Conservation (phyloP, 2,797 vertebrate species). For the Clarias fuscus region DNA sequence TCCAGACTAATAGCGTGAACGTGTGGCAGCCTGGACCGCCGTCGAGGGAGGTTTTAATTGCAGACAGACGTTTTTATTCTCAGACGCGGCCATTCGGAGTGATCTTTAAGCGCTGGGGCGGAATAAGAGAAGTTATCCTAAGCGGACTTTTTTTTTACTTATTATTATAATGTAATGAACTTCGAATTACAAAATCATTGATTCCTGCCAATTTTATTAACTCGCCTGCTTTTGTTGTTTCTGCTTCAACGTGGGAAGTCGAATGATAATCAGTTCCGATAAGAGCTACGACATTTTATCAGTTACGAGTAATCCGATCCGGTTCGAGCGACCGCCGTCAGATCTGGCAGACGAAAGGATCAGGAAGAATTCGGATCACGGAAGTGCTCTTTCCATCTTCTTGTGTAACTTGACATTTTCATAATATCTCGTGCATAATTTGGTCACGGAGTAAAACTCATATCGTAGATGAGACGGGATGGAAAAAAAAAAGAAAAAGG, state of each 20-base stretch:
- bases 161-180: not conserved
- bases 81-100: not conserved
- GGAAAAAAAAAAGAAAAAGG: not conserved
- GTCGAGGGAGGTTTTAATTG: not conserved
- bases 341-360: not conserved
- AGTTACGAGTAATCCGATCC: not conserved
- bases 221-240: not conserved
- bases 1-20: not conserved
- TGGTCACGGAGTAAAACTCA: constrained; percentile 21
- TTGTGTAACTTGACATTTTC: constrained; percentile 41
- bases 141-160: not conserved
- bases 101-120: not conserved
- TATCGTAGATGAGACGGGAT: not conserved
- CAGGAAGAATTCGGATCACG: constrained; percentile 26
- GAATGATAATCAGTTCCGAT: not conserved
- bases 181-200: not conserved
- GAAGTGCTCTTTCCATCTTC: constrained; percentile 16
- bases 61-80: not conserved
- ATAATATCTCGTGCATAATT: constrained; percentile 31
- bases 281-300: not conserved
- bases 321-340: not conserved
- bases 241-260: not conserved
- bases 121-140: not conserved
- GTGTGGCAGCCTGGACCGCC: too few relatives aligned
- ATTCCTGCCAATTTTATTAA: not conserved